These are phyloP conservation scores for Caenorhabditis tropicalis DNA, from an alignment of 1,140 invertebrate species.

Conservation along the genomic window DNA sequence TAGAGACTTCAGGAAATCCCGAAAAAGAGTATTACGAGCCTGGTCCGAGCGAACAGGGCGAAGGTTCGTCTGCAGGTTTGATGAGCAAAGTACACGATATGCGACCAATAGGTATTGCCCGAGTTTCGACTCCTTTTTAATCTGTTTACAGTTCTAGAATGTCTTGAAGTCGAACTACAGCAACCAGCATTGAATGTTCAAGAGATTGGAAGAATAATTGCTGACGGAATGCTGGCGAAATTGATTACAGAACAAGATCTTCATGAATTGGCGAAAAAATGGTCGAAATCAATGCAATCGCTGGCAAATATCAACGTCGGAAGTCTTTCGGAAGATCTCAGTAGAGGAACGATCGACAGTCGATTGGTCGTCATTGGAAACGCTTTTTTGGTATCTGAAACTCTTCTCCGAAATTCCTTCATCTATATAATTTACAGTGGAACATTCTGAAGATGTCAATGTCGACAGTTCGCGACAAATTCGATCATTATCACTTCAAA, in stretches of 20 bases:
- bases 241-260: neutral
- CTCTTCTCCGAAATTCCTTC: neutral
- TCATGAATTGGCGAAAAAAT: neutral
- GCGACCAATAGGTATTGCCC: neutral
- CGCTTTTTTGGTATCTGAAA: neutral
- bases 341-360: neutral
- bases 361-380: neutral
- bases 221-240: neutral
- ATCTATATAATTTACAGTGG: neutral
- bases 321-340: neutral
- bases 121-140: neutral
- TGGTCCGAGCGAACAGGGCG: neutral
- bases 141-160: neutral
- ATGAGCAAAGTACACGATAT: too few species aligned
- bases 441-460: neutral
- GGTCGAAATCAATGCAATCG: neutral
- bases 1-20: neutral
- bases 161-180: neutral
- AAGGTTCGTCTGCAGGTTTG: neutral
- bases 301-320: slow-evolving; percentile 14
- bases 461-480: neutral
- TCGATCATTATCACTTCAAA: slow-evolving; percentile 25
- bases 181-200: neutral
- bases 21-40: neutral
- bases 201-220: neutral